Base-by-base conservation (phyloP, 2,797 vertebrate genomes). In the Odontamblyopus lacepedii region DNA sequence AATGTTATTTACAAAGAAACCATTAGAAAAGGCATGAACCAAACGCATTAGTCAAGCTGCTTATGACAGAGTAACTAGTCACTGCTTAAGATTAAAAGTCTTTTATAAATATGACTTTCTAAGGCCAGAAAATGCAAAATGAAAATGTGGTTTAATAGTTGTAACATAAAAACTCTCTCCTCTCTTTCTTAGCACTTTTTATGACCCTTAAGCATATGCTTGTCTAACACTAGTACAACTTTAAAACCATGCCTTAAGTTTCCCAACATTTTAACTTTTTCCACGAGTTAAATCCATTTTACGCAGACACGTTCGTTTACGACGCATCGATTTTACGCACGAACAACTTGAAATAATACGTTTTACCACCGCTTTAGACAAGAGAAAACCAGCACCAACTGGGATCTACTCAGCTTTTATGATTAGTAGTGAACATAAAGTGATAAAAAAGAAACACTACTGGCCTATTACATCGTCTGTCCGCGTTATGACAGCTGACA, bases 401-500 rank as follows among this genome's bases (percentile, higher is more conserved):
- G 26, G 26, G 5, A 56, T 3, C 2, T 26, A 56, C 35, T 26
- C 7, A 6, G 3, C 2, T n/a, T 9, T 9, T 23, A 23, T 55
- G 7, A 23, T 13, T 13, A 48, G 44, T 15, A 48, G 44, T 4
- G 16, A 48, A 1, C 13, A 48, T 16, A 56, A 12, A 23, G 55
- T 12, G 12, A 56, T 11, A 23, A 3, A 56, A 56, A 56, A 1
- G 26, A 11, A 56, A 56, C 1, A 26, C 2, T 23, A 56, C 3
- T 18, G 13, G 41, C 44, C 13, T 13, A 26, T 30, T 35, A n/a
- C 30, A 35, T 4, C n/a, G 29, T 63, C 27, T 60, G 59, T 1
- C 27, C 16, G 12, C 30, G 59, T 63, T 71, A 32, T 75, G 80
- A 85, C 74, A 66, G 87, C 38, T 75, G 80, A 85, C 74, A 66